These are phyloP conservation scores for Tetramorium alpestre DNA, from an alignment of 1,140 invertebrate species.

Conservation along the genomic window DNA sequence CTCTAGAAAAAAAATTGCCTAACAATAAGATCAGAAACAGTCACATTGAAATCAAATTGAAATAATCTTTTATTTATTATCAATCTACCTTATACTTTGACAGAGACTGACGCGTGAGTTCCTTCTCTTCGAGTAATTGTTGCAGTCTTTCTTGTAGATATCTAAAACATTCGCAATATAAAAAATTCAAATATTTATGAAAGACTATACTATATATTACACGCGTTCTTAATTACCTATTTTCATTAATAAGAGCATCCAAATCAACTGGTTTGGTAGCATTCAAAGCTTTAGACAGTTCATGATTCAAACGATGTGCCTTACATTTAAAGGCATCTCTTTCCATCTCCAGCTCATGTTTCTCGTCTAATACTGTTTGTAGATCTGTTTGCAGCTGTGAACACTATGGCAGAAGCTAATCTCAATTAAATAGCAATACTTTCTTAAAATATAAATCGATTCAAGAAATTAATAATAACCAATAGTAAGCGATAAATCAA, in stretches of 20 bases:
- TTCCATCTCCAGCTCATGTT: conserved; percentile 93
- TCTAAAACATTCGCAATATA: conserved; percentile 79
- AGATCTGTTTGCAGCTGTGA: conserved; percentile 91
- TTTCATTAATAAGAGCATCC: conserved; percentile 93
- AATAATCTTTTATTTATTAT: conserved; percentile 12
- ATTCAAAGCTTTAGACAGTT: conserved; percentile 91
- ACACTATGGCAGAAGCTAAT: conserved; percentile 83
- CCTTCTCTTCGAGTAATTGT: conserved; percentile 92
- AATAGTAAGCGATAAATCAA: not conserved
- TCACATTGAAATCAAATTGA: not conserved
- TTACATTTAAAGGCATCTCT: conserved; percentile 95
- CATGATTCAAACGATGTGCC: conserved; percentile 93
- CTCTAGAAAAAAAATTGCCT: conserved; percentile 79
- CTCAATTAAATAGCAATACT: not conserved
- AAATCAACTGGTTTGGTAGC: conserved; percentile 90
- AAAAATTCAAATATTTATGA: conserved; percentile 15
- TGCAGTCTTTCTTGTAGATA: conserved; percentile 93
- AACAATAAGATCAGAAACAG: not conserved
- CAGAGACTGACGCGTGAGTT: conserved; percentile 90
- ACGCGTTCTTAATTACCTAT: conserved; percentile 85
- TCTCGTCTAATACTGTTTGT: conserved; percentile 93
- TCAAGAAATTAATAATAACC: not conserved
- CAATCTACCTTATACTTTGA: conserved; percentile 89
- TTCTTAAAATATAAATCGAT: conserved; percentile 16
- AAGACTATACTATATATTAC: not conserved